Base-by-base conservation (phyloP, 1,140 invertebrate species). In the Drosophila willistoni region DNA sequence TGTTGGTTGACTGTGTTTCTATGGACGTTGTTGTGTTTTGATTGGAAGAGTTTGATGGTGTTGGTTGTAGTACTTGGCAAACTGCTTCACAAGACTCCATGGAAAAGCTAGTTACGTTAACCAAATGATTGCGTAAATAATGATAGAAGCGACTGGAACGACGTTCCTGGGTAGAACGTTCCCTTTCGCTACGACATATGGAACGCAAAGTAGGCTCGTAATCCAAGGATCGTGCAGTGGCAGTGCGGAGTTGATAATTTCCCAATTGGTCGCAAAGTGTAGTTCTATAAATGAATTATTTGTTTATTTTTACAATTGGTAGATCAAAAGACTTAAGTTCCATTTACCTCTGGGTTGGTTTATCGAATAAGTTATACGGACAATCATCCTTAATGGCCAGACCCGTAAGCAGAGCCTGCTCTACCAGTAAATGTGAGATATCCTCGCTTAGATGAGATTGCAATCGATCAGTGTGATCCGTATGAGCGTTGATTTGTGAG, bases 121-220 rank as follows among this genome's bases (percentile, higher is more conserved):
- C 64, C 13, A 68, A 57, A 70, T 73, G 70, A 68, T 90, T 91
- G 42, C 91, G 78, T 5, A 95, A 91, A 90, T 95, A 95, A 83
- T 95, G 94, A 92, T 94, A 94, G 86, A 95, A 95, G 51, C 94
- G 91, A 62, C 86, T 84, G 6, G 90, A 90, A 7, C 83, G 91
- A 93, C 95, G 77, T 93, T 94, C 86, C 93, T 92, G 86, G 92
- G 94, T 19, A 5, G 93, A 92, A 73, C 94, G 93, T 12, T 79
- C 74, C 70, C 92, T 93, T 77, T 95, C 94, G 36, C 93, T 90
- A 57, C 94, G 93, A 64, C 94, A 94, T 44, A 95, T 94, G 42
- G 90, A 86, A 19, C 94, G 93, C 67, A 95, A 92, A 1, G 79
- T 71, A 2, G 94, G 92, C 91, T 94, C 94, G 68, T 94, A 95